These are phyloP conservation scores for Chaitophorus viminalis DNA, from an alignment of 2,888 invertebrate genomes.

Conservation along the genomic window DNA sequence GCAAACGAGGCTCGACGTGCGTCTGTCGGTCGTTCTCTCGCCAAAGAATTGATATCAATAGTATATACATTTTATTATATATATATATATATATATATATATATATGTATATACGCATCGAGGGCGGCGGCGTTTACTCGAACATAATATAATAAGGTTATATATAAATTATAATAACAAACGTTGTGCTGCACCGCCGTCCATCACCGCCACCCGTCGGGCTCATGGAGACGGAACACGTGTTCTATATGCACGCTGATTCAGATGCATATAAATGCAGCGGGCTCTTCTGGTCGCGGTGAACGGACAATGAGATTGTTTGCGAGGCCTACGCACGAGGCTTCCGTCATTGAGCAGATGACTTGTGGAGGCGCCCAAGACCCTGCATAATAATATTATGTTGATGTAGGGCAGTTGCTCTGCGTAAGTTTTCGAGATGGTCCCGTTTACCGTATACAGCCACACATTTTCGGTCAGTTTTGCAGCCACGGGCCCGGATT, in stretches of 20 bases:
- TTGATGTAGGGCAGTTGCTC: too few species aligned
- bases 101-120: neutral
- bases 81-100: neutral
- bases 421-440: too few species aligned
- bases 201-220: constrained; percentile 19
- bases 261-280: neutral
- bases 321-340: constrained; percentile 4
- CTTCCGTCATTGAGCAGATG: constrained; percentile 48
- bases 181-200: too few species aligned
- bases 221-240: constrained; percentile 26
- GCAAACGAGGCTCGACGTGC: too few species aligned
- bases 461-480: too few species aligned
- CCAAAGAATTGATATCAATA: neutral
- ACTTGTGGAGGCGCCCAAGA: too few species aligned
- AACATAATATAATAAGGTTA: too few species aligned
- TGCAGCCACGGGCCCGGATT: too few species aligned
- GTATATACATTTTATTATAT: neutral
- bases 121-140: neutral
- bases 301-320: constrained; percentile 32
- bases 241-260: constrained; percentile 7
- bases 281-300: constrained; percentile 10
- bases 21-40: neutral
- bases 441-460: too few species aligned
- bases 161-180: neutral
- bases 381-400: too few species aligned